Evolutionary conservation across 2,888 invertebrate species (phyloP).

Genomic region (Metopia argyrocephala): DNA sequence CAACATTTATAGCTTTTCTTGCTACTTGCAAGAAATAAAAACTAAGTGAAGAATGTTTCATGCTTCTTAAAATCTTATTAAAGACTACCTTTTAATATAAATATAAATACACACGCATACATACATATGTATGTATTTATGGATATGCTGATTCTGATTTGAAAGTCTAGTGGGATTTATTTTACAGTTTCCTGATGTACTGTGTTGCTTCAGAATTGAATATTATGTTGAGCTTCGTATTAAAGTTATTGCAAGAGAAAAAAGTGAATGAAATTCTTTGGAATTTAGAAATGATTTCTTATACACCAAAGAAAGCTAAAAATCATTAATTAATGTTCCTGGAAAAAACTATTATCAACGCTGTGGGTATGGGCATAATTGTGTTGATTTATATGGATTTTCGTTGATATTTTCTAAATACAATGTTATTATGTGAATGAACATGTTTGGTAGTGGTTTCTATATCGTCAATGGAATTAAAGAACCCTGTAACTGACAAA

Average conservation of each 20-base stretch:
- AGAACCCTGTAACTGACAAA: too few relatives aligned
- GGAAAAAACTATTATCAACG: background rate
- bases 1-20: background rate
- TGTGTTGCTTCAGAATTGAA: background rate
- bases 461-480: too few relatives aligned
- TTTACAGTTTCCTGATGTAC: background rate
- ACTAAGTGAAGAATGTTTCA: constrained; percentile 14
- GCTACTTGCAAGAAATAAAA: background rate
- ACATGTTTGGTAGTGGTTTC: too few relatives aligned
- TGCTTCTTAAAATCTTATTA: background rate
- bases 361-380: too few relatives aligned
- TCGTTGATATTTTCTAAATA: too few relatives aligned
- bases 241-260: background rate
- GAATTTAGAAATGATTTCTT: background rate
- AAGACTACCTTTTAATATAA: background rate
- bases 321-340: constrained; percentile 39
- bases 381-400: too few relatives aligned
- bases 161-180: constrained; percentile 14
- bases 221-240: background rate
- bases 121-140: too few relatives aligned
- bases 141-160: background rate
- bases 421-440: too few relatives aligned
- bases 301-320: constrained; percentile 2
- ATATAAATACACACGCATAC: too few relatives aligned
- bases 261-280: constrained; percentile 48